Evolutionary conservation across 2,797 vertebrate genomes (phyloP).

Genomic region (Rhinichthys osculus): DNA sequence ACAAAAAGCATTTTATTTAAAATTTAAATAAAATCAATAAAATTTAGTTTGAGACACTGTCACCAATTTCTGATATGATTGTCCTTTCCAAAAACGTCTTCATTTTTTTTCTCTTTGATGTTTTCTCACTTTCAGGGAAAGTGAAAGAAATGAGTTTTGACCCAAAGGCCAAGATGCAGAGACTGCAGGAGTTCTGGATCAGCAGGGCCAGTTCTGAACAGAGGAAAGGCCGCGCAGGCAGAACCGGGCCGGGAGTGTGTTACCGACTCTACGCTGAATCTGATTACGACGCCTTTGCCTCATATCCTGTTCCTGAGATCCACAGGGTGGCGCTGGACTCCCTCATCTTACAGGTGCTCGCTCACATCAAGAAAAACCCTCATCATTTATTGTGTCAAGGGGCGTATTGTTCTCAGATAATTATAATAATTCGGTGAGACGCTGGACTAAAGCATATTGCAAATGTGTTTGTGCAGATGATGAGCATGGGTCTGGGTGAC

Average conservation of each 20-base stretch:
- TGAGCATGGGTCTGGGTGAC: constrained; percentile 91
- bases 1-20: neutral
- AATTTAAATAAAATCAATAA: too few species aligned
- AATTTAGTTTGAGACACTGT: neutral
- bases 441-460: neutral
- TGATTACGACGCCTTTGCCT: constrained; percentile 86
- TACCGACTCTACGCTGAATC: constrained; percentile 91
- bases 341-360: constrained; percentile 86
- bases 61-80: neutral
- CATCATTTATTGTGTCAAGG: neutral
- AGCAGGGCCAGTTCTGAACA: constrained; percentile 94
- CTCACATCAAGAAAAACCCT: neutral
- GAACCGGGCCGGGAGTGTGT: constrained; percentile 91
- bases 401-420: neutral
- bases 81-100: neutral
- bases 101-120: neutral
- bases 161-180: constrained; percentile 89
- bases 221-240: constrained; percentile 91
- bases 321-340: constrained; percentile 90
- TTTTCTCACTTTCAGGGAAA: too few species aligned
- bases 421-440: neutral
- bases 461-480: constrained; percentile 80
- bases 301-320: constrained; percentile 92
- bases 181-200: constrained; percentile 97
- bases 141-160: constrained; percentile 97